Evolutionary conservation across 1,140 invertebrate genomes (phyloP).

Genomic region (Harpegnathos saltator): DNA sequence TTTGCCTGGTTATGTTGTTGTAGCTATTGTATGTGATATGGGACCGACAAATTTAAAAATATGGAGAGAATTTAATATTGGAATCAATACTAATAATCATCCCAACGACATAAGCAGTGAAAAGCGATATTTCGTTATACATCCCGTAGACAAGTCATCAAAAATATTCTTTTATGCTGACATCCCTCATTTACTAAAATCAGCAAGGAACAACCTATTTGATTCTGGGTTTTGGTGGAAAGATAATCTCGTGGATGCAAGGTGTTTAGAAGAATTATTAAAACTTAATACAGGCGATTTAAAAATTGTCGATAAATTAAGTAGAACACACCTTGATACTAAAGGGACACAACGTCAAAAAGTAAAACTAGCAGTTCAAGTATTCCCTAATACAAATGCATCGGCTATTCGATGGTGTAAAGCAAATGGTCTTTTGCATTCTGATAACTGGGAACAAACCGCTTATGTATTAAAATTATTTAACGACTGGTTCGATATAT

Average conservation of each 20-base stretch:
- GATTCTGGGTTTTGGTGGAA: not conserved
- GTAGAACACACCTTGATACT: no score
- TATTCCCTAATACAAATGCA: constrained; percentile 5
- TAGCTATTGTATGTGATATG: constrained; percentile 1
- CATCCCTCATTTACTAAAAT: constrained; percentile 9
- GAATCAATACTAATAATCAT: not conserved
- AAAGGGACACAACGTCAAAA: no score
- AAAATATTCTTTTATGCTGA: constrained; percentile 15
- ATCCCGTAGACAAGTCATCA: not conserved
- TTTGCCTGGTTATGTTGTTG: not conserved
- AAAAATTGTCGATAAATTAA: no score
- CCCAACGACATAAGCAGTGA: not conserved
- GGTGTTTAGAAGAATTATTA: no score
- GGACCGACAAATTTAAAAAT: not conserved
- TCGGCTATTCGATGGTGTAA: not conserved
- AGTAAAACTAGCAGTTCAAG: no score
- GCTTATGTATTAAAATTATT: no score
- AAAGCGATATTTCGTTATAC: not conserved
- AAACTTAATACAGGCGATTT: no score
- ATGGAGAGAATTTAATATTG: no score
- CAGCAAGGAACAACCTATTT: constrained; percentile 6
- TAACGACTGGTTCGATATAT: no score
- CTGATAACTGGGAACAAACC: no score
- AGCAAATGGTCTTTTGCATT: not conserved
- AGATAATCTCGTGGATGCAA: no score